Base-by-base conservation (phyloP, 2,113 vertebrate genomes). In the Dinomys branickii region DNA sequence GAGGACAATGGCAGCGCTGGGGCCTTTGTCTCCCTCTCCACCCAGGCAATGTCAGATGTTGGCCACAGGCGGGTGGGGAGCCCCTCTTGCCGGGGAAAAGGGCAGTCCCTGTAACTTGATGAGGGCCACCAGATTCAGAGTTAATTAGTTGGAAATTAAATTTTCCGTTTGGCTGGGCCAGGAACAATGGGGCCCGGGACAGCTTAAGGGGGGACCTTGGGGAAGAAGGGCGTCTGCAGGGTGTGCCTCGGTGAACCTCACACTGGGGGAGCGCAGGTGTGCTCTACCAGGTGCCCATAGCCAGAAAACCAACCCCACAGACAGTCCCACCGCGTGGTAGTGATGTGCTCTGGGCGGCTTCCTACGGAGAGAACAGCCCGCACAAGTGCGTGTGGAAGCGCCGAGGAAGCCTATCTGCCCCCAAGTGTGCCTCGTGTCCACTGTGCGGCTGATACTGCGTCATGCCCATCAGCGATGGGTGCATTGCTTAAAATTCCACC, bases 61-160 rank as follows among this genome's bases (percentile, higher is more conserved):
- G 99, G 99, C 98, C 99, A 98, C 98, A 97, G 91, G 98, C 97
- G 98, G 97, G 96, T 85, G 97, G 97, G 93, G 97, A 98, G 96
- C 94, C 96, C 91, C 94, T 59, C 33, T 84, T 54, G 87, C 97
- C 96, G 96, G 96, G 98, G 98, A 99, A 98, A 98, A 98, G 98
- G 98, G 97, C 98, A 97, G 98, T 98, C 97, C 33, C 28, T 22
- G 99, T 99, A 99, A 99, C 98, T 98, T 98, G 99, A 99, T 98
- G 97, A 98, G 97, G 94, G 98, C 95, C 93, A 73, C 98, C 98
- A 97, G 98, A 98, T 98, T 98, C 97, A 97, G 98, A 96, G 94
- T 98, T 99, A 99, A 99, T 99, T 99, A 99, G 99, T 92, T 98
- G 98, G 98, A 99, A 99, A 99, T 99, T 98, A 99, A 98, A 98